Evolutionary conservation across 1,140 invertebrate genomes (phyloP).

Genomic region (Bombus cullumanus): DNA sequence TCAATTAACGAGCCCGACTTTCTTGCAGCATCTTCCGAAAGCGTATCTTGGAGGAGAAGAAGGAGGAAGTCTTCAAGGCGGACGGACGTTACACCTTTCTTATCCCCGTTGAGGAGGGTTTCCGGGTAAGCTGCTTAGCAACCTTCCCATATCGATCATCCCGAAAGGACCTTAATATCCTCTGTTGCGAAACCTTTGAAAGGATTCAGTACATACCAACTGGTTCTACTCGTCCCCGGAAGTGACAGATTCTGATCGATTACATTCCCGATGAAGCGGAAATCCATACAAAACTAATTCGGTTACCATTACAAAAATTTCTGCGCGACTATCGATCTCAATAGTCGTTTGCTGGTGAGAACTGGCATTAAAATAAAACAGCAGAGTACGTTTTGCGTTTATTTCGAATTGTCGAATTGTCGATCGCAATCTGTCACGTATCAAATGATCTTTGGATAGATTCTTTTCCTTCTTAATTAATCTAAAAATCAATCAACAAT

Average conservation of each 20-base stretch:
- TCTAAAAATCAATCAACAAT: no score
- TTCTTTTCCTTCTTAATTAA: neutral
- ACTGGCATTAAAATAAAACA: neutral
- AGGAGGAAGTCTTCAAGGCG: slow-evolving; percentile 89
- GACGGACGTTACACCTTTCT: slow-evolving; percentile 93
- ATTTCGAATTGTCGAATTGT: neutral
- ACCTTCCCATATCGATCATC: slow-evolving; percentile 51
- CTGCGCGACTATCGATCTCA: neutral
- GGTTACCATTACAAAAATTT: neutral
- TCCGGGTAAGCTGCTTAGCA: slow-evolving; percentile 86
- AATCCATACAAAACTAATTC: neutral
- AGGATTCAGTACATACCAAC: slow-evolving; percentile 32
- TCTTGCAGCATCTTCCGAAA: slow-evolving; percentile 88
- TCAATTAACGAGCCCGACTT: slow-evolving; percentile 49
- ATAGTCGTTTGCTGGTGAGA: neutral
- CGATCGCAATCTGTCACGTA: neutral
- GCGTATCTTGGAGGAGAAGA: slow-evolving; percentile 87
- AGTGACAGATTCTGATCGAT: slow-evolving; percentile 45
- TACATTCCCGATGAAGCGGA: neutral
- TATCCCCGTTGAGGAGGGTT: slow-evolving; percentile 94
- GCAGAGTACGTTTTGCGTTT: neutral
- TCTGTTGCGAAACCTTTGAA: slow-evolving; percentile 33
- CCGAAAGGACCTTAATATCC: slow-evolving; percentile 47
- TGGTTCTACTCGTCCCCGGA: neutral
- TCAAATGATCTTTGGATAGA: neutral